Evolutionary conservation across 2,797 vertebrate species (phyloP), one percentile per base, ranked within the genome.

Genomic region (Onychomys torridus): DNA sequence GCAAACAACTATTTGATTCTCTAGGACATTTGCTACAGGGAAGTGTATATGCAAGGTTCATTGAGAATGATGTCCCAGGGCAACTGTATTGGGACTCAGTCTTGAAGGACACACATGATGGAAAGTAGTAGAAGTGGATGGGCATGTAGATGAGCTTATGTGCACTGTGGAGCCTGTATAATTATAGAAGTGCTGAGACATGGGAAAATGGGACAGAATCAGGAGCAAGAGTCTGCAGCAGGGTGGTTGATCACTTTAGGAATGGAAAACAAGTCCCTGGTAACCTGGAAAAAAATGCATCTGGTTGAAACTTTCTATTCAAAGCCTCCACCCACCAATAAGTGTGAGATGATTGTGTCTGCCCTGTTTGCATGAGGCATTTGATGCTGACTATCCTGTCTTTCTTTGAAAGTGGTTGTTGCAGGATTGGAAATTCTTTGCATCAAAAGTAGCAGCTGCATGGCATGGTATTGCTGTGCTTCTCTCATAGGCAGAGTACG

Each of bases 401-500:
- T 94, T 96, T 96, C 89, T 87, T 40, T 57, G 59, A 37, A 61
- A 91, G 71, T 52, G 76, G 29, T n/a, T 46, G 40, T 81, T 57
- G 69, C 25, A 92, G 29, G 29, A 75, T 14, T 92, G 82, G 89
- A 92, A 94, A 93, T 67, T 95, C 21, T 86, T 94, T 91, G 89
- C 82, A 52, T 95, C 83, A 90, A 87, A 86, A 93, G 19, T 29
- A 87, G 65, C 82, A 89, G 92, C 93, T 93, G 78, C 46, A 16
- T 37, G 17, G 40, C 0, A 0, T 52, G 83, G 55, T 93, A 90
- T 84, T 88, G 43, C 71, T 88, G 61, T 12, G 0, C 93, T 92
- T 94, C 69, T 93, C 21, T 92, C 59, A 19, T 59, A 94, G 84
- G 90, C 79, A 65, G 93, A 86, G 83, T 55, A 65, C 10, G 1